Conservation (phyloP, 2,797 vertebrate species). For the Dendrocincla fuliginosa region DNA sequence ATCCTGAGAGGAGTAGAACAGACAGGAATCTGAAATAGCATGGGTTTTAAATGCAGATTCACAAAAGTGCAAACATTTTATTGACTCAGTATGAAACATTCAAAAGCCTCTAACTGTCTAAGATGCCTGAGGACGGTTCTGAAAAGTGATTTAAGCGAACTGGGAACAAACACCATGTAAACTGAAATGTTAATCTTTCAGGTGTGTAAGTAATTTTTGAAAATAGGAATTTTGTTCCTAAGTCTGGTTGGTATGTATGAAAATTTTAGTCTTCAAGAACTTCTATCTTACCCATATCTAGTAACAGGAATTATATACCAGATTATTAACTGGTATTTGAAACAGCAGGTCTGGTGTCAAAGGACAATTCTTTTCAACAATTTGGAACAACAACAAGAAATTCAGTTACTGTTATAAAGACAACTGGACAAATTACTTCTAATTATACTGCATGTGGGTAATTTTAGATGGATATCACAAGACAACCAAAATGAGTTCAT, state of each 20-base stretch:
- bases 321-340: background rate
- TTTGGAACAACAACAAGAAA: background rate
- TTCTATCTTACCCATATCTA: background rate
- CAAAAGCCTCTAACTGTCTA: background rate
- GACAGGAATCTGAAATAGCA: background rate
- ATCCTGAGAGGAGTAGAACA: background rate
- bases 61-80: background rate
- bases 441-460: background rate
- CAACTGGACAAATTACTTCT: background rate
- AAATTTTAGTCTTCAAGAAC: background rate
- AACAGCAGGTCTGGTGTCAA: background rate
- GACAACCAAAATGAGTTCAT: background rate
- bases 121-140: background rate
- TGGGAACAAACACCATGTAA: background rate
- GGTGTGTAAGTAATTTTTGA: background rate
- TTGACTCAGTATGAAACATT: background rate
- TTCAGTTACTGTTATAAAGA: background rate
- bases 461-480: background rate
- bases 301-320: background rate
- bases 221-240: background rate
- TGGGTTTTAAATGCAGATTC: fast-evolving
- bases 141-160: background rate
- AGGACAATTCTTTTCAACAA: background rate
- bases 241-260: background rate
- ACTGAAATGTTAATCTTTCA: background rate